A percentile compares a stretch with the other conserved stretches of the same genome.
phyloP scores from a whole-genome alignment of 30 jellyfish, hydroid and myxozoan genomes.

The Hydra vulgaris region DNA sequence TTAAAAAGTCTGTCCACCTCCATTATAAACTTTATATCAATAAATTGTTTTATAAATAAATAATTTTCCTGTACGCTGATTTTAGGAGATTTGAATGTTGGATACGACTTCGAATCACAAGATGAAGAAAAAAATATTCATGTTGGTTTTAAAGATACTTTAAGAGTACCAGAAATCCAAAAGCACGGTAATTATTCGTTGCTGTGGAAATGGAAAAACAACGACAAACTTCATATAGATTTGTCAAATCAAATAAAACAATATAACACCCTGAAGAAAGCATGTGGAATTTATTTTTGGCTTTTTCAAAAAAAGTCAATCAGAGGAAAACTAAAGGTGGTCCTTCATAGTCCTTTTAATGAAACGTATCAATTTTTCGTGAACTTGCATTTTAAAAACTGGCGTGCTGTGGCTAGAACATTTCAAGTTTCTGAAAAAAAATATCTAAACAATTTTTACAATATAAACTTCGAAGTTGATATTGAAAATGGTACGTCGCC shows the following conservation, averaged over 20 bases:
- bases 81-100: conserved; percentile 12
- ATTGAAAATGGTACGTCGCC: too few relatives aligned
- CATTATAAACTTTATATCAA: too few relatives aligned
- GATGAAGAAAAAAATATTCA: not conserved
- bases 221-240: not conserved
- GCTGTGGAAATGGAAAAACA: conserved; percentile 5
- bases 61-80: too few relatives aligned
- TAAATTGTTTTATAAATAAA: too few relatives aligned
- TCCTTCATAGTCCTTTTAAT: not conserved
- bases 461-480: not conserved
- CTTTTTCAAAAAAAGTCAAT: not conserved
- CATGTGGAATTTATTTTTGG: conserved; percentile 12
- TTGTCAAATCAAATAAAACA: not conserved
- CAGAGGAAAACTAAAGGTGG: not conserved
- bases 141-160: not conserved
- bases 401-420: conserved; percentile 14
- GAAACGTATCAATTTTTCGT: not conserved
- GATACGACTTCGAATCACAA: conserved; percentile 5
- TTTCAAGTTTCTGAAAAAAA: not conserved
- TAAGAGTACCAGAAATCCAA: not conserved
- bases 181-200: conserved; percentile 2
- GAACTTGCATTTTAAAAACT: not conserved
- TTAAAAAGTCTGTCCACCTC: too few relatives aligned
- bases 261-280: not conserved
- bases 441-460: not conserved